phyloP scores from a whole-genome alignment of 2,888 invertebrate species.

The Drosophila multiciliata region DNA sequence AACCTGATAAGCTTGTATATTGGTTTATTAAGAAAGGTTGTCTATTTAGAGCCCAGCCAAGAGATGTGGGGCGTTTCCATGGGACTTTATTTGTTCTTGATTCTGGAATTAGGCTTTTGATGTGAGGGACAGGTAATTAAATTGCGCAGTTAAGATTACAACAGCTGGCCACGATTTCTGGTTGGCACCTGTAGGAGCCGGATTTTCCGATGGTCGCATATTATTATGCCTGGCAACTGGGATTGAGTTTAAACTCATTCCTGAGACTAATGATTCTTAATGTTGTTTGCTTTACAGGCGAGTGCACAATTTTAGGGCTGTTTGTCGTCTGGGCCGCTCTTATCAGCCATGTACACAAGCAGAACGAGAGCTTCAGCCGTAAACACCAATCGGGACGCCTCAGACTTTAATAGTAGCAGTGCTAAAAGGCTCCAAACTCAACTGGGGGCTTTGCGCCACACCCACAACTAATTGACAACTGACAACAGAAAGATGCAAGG shows the following conservation, averaged over 20 bases:
- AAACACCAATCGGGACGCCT: not conserved
- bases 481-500: slow-evolving; percentile 63
- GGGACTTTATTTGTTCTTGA: slow-evolving; percentile 6
- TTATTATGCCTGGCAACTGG: slow-evolving; percentile 27
- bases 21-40: slow-evolving; percentile 2
- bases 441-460: slow-evolving; percentile 14
- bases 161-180: slow-evolving; percentile 8
- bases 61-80: slow-evolving; percentile 20
- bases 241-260: slow-evolving; percentile 72
- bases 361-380: slow-evolving; percentile 15
- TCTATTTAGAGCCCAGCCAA: slow-evolving; percentile 60
- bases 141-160: slow-evolving; percentile 31
- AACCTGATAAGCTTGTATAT: slow-evolving; percentile 7
- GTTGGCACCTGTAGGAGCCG: slow-evolving; percentile 23
- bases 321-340: slow-evolving; percentile 48
- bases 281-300: slow-evolving; percentile 77
- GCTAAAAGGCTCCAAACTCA: slow-evolving; percentile 40
- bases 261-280: slow-evolving; percentile 77
- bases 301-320: slow-evolving; percentile 68
- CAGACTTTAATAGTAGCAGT: slow-evolving; percentile 67
- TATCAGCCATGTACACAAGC: slow-evolving; percentile 74
- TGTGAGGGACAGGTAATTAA: slow-evolving; percentile 4
- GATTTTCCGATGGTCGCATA: not conserved
- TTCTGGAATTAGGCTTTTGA: not conserved
- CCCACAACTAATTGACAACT: slow-evolving; percentile 70